These are phyloP conservation scores for Malacoctenus gilli DNA, from an alignment of 2,797 vertebrate genomes.

Conservation along the genomic window DNA sequence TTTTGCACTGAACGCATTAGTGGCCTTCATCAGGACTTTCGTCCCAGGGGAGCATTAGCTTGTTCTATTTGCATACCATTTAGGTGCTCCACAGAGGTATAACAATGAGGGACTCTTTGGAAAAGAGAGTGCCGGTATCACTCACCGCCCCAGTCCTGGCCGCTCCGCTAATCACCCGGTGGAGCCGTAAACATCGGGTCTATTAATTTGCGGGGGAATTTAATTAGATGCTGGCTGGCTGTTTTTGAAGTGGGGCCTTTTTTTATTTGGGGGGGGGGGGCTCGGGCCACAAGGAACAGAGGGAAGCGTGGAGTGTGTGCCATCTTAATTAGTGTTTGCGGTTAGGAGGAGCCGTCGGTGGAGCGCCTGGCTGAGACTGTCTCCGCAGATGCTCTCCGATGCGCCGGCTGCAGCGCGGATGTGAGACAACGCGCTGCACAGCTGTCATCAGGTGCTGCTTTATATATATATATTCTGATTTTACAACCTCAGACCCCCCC, in stretches of 20 bases:
- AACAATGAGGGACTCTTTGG: constrained; percentile 22
- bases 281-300: constrained; percentile 34
- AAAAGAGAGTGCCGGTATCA: constrained; percentile 33
- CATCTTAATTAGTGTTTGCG: constrained; percentile 52
- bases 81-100: constrained; percentile 19
- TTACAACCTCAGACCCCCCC: too few species aligned
- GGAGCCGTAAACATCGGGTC: constrained; percentile 50
- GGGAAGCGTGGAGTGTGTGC: constrained; percentile 24
- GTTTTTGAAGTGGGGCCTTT: constrained; percentile 68
- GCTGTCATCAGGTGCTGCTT: too few species aligned
- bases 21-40: constrained; percentile 26
- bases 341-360: constrained; percentile 4
- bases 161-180: constrained; percentile 49
- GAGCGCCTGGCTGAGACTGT: constrained; percentile 1
- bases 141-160: not conserved
- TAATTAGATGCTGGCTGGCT: constrained; percentile 66
- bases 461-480: too few species aligned
- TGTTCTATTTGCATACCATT: constrained; percentile 44
- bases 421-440: too few species aligned
- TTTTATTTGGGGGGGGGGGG: constrained; percentile 51
- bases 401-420: too few species aligned
- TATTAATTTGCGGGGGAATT: constrained; percentile 66
- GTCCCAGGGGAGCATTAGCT: constrained; percentile 27
- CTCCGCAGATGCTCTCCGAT: constrained; percentile 12
- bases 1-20: not conserved